Evolutionary conservation across 2,888 invertebrate genomes (phyloP), one percentile per base, ranked within the genome.

Genomic region (Caenorhabditis zanzibari): DNA sequence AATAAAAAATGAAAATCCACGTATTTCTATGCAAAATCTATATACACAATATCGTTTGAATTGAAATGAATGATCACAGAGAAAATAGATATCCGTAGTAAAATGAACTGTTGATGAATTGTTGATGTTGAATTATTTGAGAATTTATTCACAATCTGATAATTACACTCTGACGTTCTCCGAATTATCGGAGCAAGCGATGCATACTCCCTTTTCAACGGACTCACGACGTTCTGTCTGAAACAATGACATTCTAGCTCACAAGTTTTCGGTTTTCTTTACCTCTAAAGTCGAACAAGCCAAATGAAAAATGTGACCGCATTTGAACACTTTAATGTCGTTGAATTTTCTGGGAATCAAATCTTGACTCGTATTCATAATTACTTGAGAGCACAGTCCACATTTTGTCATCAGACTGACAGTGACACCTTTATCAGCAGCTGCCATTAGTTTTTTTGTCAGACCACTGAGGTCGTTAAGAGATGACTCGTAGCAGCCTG

Each of bases 291-390:
- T 26, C 26, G 71, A 49, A 76, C 90, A 90, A 1, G 32, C 12
- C 19, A 66, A 16, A 79, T 90, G 90, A 6, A 89, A 49, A 4
- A 82, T 66, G 56, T 90, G 90, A 24, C 88, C 87, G 63, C 90
- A 90, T 41, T 85, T 84, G 64, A 88, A 87, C 22, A 88, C 72
- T 38, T 80, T 73, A 1, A 87, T 41, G 22, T 87, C 87, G 16
- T 68, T 6, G 5, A 68, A 28, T 22, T 63, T 77, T 54, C 32
- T 72, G 0, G 47, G 47, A 26, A 26, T 54, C 7, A n/a, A 24
- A 19, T 73, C 82, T 32, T 61, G 56, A n/a, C 19, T 52, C 1
- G 58, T 19, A 38, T n/a, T 35, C n/a, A 54, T 49, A 6, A 59
- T 61, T 16, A 73, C 7, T 28, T 83, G 81, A 3, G 52, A 19